phyloP scores from a whole-genome alignment of 2,797 vertebrate genomes.

The Pseudocheirus occidentalis region DNA sequence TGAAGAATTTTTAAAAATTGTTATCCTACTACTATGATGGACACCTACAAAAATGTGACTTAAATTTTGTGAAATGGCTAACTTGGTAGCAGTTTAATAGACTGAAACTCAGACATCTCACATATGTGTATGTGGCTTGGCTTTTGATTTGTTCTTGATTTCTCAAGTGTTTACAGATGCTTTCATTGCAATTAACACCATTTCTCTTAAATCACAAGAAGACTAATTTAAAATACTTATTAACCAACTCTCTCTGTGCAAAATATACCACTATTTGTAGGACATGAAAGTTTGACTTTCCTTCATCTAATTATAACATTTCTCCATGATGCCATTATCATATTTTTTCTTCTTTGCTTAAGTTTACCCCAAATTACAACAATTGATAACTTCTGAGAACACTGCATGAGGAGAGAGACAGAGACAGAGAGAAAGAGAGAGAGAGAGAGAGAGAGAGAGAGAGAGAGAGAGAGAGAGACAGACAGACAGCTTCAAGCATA shows the following conservation, averaged over 20 bases:
- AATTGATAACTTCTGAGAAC: too few relatives aligned
- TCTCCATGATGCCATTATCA: not conserved
- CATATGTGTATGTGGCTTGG: not conserved
- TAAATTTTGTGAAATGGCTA: not conserved
- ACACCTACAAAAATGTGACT: too few relatives aligned
- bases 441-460: not conserved
- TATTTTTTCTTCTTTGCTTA: too few relatives aligned
- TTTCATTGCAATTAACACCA: conserved; percentile 21
- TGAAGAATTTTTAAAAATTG: too few relatives aligned
- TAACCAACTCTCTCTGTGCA: not conserved
- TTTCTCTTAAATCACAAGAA: not conserved
- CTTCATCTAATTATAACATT: not conserved
- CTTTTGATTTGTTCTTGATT: not conserved
- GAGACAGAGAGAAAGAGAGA: not conserved
- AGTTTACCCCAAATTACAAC: too few relatives aligned
- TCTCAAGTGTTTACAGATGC: not conserved
- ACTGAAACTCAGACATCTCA: not conserved
- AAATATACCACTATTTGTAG: not conserved
- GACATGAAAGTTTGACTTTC: not conserved
- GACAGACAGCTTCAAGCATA: not conserved
- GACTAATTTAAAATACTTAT: not conserved
- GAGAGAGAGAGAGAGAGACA: too few relatives aligned
- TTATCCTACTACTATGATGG: too few relatives aligned
- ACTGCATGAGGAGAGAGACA: not conserved
- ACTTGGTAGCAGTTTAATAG: conserved; percentile 29